phyloP scores from a whole-genome alignment of 2,797 vertebrate species.

The Hylomyscus alleni region DNA sequence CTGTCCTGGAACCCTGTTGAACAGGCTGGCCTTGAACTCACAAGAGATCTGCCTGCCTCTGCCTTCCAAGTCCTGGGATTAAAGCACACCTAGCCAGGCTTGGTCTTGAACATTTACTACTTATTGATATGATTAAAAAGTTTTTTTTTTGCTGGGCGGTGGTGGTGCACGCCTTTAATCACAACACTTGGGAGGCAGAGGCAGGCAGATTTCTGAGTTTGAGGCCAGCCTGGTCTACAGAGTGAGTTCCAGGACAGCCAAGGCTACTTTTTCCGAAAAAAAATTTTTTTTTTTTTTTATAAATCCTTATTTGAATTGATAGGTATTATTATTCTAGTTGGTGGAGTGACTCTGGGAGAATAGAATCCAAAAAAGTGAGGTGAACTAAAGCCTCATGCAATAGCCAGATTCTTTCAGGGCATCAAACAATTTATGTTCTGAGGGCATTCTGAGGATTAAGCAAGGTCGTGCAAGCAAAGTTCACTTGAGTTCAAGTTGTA shows the following conservation, averaged over 20 bases:
- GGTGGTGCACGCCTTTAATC: too few relatives aligned
- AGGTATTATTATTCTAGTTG: background rate
- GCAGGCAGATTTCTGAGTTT: too few relatives aligned
- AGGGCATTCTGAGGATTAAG: background rate
- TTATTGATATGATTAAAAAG: background rate
- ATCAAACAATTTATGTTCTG: background rate
- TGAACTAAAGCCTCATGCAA: background rate
- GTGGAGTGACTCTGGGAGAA: background rate
- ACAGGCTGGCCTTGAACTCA: background rate
- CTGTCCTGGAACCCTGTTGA: background rate
- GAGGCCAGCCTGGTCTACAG: too few relatives aligned
- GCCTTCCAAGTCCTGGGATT: background rate
- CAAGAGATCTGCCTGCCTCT: background rate
- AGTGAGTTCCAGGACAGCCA: too few relatives aligned
- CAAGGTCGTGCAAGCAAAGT: background rate
- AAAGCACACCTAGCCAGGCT: background rate
- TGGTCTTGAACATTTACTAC: background rate
- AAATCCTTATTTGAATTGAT: constrained; percentile 35
- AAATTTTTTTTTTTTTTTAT: background rate
- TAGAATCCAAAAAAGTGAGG: background rate
- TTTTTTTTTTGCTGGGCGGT: background rate
- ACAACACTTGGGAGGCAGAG: too few relatives aligned
- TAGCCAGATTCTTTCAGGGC: background rate
- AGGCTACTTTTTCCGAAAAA: too few relatives aligned
- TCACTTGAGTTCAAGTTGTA: background rate